phyloP scores from a whole-genome alignment of 37 sponge, comb jelly and placozoan genomes.

The Chondrosia reniformis region DNA sequence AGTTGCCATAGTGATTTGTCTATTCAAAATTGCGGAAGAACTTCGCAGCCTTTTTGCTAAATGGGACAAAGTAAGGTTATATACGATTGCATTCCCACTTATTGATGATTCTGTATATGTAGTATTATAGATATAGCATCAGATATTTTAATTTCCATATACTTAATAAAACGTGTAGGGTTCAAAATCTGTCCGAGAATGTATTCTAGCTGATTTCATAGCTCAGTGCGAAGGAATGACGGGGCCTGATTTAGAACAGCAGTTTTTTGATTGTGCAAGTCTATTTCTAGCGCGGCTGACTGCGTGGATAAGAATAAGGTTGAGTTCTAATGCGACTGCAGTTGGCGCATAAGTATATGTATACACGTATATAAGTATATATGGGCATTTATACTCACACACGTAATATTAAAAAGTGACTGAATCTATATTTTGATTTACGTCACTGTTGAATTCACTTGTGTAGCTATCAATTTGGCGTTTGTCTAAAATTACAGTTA shows the following conservation, averaged over 20 bases:
- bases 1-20: too few relatives aligned
- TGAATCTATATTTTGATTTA: neutral
- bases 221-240: conserved; percentile 72
- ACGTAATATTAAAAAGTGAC: neutral
- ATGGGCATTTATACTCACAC: neutral
- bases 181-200: conserved; percentile 47
- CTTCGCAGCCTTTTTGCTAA: too few relatives aligned
- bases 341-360: neutral
- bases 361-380: neutral
- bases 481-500: conserved; percentile 70
- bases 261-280: conserved; percentile 91
- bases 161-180: too few relatives aligned
- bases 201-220: conserved; percentile 78
- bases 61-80: too few relatives aligned
- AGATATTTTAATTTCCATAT: too few relatives aligned
- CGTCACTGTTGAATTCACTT: too few relatives aligned
- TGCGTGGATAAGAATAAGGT: conserved; percentile 94
- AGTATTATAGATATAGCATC: too few relatives aligned
- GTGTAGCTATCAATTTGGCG: conserved; percentile 61
- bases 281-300: conserved; percentile 93
- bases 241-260: conserved; percentile 85
- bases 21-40: too few relatives aligned
- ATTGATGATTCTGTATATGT: too few relatives aligned
- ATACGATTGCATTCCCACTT: too few relatives aligned
- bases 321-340: neutral